These are phyloP conservation scores for Philaethria dido DNA, from an alignment of 2,888 invertebrate genomes.

Conservation along the genomic window DNA sequence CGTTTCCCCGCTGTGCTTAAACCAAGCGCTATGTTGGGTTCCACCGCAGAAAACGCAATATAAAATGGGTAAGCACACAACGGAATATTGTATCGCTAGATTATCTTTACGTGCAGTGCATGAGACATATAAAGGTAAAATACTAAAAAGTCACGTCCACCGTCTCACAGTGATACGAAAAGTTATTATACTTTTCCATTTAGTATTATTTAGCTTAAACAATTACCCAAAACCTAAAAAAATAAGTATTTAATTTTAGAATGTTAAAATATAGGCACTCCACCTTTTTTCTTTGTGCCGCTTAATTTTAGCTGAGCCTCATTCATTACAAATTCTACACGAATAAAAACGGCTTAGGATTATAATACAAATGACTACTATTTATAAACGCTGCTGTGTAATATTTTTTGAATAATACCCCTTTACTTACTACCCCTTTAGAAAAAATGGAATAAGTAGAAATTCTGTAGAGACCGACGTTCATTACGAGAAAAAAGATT, in stretches of 20 bases:
- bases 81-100: not conserved
- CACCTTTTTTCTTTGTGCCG: not conserved
- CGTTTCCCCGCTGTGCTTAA: too few relatives aligned
- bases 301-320: not conserved
- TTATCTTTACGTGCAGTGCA: too few relatives aligned
- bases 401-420: not conserved
- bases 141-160: too few relatives aligned
- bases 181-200: too few relatives aligned
- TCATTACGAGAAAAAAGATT: conserved; percentile 1
- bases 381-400: not conserved
- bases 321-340: conserved; percentile 3
- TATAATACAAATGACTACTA: conserved; percentile 5
- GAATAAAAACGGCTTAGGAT: not conserved
- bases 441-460: not conserved
- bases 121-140: too few relatives aligned
- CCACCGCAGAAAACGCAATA: too few relatives aligned
- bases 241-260: not conserved
- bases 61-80: not conserved
- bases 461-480: conserved; percentile 1
- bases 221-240: too few relatives aligned
- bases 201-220: too few relatives aligned
- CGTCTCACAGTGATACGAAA: too few relatives aligned
- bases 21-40: too few relatives aligned
- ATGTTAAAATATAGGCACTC: not conserved
- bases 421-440: not conserved